Conservation (phyloP, 2,888 invertebrate species). For the Electrophaes corylata region DNA sequence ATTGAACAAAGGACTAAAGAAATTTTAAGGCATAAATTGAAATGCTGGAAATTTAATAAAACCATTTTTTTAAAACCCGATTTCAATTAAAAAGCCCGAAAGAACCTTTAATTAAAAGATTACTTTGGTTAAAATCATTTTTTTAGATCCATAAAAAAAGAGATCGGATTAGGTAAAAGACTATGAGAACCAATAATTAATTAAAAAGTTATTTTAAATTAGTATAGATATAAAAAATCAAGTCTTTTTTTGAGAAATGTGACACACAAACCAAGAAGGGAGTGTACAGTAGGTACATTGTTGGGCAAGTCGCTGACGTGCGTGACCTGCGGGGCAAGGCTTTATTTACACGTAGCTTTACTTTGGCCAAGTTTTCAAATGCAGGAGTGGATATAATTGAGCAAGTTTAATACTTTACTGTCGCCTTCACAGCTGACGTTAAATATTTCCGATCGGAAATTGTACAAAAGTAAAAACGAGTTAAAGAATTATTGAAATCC, state of each 20-base stretch:
- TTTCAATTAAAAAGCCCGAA: not conserved
- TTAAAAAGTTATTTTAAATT: no score
- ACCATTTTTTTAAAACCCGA: not conserved
- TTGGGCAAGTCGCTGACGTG: no score
- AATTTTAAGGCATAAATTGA: not conserved
- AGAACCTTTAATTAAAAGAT: not conserved
- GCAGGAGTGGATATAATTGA: constrained; percentile 42
- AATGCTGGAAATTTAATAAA: not conserved
- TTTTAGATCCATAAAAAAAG: constrained; percentile 11
- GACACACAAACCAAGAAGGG: no score
- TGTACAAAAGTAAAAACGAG: constrained; percentile 32
- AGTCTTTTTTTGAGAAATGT: no score
- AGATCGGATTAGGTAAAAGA: constrained; percentile 7
- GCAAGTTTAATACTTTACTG: constrained; percentile 44
- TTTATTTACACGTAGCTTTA: no score
- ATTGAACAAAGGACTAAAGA: no score
- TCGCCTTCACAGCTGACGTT: constrained; percentile 44
- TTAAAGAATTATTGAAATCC: no score
- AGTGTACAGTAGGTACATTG: no score
- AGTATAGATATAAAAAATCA: no score
- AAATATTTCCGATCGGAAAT: constrained; percentile 37
- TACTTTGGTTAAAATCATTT: constrained; percentile 11
- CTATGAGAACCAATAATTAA: constrained; percentile 5
- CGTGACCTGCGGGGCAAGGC: no score
- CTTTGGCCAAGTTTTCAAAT: constrained; percentile 40